A percentile compares a stretch with the other conserved stretches of the same genome.
phyloP scores from a whole-genome alignment of 2,113 vertebrate species.

The Spheniscus mendiculus region DNA sequence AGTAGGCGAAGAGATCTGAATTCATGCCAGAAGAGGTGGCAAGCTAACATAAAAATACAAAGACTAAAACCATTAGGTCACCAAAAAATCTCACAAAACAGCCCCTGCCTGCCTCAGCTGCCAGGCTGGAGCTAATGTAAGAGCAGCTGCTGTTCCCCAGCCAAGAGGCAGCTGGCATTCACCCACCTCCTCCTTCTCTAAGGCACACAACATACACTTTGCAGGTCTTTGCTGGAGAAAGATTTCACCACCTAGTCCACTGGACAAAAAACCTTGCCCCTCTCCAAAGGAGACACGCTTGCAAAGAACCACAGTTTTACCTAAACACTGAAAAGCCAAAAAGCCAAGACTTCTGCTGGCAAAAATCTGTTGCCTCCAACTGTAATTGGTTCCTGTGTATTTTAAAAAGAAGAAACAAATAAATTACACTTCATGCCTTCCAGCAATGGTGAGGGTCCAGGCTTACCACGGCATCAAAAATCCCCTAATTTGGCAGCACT shows the following conservation, averaged over 20 bases:
- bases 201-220: fast-evolving
- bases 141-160: neutral
- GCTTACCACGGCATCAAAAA: neutral
- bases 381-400: neutral
- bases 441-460: neutral
- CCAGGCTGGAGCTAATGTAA: neutral
- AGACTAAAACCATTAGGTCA: neutral
- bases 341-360: neutral
- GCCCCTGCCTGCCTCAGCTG: neutral
- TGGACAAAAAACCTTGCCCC: neutral
- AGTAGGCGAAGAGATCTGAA: neutral
- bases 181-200: neutral
- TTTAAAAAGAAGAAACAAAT: neutral
- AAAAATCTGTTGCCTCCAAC: neutral
- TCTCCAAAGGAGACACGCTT: neutral
- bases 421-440: neutral
- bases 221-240: neutral
- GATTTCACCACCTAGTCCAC: neutral
- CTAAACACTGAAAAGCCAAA: neutral
- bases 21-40: neutral
- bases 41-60: neutral
- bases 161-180: neutral
- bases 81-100: neutral
- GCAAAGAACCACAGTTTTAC: neutral
- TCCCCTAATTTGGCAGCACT: neutral